Conservation (phyloP, 2,797 vertebrate species). For the Myotis daubentonii region DNA sequence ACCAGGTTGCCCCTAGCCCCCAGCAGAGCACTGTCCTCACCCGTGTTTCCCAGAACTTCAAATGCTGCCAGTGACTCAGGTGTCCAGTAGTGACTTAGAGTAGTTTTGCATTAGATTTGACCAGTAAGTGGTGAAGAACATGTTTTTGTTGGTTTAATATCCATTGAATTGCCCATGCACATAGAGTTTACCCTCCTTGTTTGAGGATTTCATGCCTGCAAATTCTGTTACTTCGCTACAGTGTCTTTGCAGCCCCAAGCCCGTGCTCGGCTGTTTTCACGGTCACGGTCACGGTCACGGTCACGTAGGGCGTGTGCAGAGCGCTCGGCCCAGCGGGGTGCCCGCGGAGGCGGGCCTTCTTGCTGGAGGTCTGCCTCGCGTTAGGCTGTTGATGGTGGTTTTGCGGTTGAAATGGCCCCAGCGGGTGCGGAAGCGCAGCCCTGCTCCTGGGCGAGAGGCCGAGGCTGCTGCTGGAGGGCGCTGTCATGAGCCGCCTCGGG, state of each 20-base stretch:
- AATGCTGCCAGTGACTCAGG: not conserved
- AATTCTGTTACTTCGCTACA: not conserved
- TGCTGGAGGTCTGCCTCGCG: not conserved
- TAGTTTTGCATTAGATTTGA: not conserved
- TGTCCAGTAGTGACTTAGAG: not conserved
- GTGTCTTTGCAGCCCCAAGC: not conserved
- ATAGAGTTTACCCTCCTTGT: not conserved
- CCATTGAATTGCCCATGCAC: not conserved
- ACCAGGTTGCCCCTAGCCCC: too few relatives aligned
- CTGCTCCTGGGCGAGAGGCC: not conserved
- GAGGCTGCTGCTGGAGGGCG: not conserved
- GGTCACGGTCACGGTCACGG: not conserved
- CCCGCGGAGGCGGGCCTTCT: not conserved
- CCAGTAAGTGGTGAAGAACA: not conserved
- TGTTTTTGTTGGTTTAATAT: not conserved
- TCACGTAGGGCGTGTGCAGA: not conserved
- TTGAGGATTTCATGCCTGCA: not conserved
- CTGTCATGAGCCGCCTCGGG: too few relatives aligned
- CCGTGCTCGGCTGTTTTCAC: not conserved
- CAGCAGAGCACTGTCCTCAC: too few relatives aligned
- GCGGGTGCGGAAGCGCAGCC: not conserved
- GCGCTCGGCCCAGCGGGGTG: not conserved
- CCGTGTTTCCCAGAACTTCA: not conserved
- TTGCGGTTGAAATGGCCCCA: not conserved
- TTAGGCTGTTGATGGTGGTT: not conserved